These are phyloP conservation scores for Ischnura elegans DNA, from an alignment of 2,888 invertebrate genomes.

Conservation along the genomic window DNA sequence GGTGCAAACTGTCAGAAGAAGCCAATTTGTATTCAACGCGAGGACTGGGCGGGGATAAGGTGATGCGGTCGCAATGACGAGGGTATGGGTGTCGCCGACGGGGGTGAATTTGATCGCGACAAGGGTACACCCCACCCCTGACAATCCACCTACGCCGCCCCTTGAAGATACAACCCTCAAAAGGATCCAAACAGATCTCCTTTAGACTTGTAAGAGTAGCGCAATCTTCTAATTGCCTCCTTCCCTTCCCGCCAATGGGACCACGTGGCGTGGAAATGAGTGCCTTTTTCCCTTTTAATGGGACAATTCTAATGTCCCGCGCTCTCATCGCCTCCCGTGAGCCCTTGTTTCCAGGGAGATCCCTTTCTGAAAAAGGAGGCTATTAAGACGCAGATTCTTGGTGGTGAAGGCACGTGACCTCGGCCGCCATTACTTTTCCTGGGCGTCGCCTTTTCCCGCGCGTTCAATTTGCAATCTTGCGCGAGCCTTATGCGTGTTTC, in stretches of 20 bases:
- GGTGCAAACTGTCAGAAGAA: slow-evolving; percentile 68
- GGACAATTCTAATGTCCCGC: neutral
- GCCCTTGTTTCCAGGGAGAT: neutral
- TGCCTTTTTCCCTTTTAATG: neutral
- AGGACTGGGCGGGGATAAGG: neutral
- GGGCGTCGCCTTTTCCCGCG: neutral
- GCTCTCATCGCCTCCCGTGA: slow-evolving; percentile 10
- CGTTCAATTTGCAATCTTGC: neutral
- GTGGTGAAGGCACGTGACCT: neutral
- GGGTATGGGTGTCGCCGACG: neutral
- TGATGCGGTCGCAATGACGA: neutral
- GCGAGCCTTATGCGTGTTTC: neutral
- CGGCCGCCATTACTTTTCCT: neutral
- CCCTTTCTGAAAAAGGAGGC: too few relatives aligned
- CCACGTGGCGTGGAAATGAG: neutral
- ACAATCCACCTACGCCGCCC: neutral
- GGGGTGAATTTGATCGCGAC: slow-evolving; percentile 29
- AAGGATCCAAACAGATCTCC: neutral
- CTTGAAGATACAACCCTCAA: neutral
- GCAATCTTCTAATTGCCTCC: neutral
- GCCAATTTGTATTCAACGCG: slow-evolving; percentile 68
- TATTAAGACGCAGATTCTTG: too few relatives aligned
- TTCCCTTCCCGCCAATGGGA: neutral
- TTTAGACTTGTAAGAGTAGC: neutral
- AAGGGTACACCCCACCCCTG: neutral